Conservation (phyloP, 2,888 invertebrate species). For the Dryadula phaetusa region DNA sequence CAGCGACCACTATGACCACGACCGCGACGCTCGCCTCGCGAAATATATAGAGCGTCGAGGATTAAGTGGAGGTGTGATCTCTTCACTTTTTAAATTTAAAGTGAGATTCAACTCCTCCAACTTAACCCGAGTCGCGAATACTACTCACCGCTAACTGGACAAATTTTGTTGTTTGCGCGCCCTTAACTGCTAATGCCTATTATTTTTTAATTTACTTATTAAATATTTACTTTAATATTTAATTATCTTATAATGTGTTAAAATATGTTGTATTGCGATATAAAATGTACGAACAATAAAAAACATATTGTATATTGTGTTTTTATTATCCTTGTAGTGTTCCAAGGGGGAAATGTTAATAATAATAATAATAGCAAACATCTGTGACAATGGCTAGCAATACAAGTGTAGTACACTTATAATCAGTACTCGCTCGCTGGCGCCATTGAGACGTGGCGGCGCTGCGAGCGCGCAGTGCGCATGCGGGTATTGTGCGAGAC, state of each 20-base stretch:
- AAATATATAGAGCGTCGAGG: constrained; percentile 62
- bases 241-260: background rate
- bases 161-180: background rate
- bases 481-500: constrained; percentile 71
- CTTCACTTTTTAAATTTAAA: constrained; percentile 84
- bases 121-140: constrained; percentile 78
- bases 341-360: background rate
- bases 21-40: constrained; percentile 1
- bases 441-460: constrained; percentile 33
- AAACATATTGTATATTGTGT: background rate
- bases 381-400: background rate
- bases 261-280: background rate
- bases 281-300: constrained; percentile 5
- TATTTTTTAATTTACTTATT: background rate
- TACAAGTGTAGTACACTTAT: background rate
- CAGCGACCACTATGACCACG: background rate
- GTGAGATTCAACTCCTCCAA: constrained; percentile 86
- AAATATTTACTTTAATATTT: constrained; percentile 1
- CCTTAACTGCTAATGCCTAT: background rate
- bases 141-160: background rate
- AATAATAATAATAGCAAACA: constrained; percentile 5
- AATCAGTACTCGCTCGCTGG: constrained; percentile 20
- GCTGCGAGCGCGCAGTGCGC: constrained; percentile 43
- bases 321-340: constrained; percentile 22
- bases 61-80: constrained; percentile 86